Conservation (phyloP, 2,113 vertebrate species). For the Andinoacara biseriatus region DNA sequence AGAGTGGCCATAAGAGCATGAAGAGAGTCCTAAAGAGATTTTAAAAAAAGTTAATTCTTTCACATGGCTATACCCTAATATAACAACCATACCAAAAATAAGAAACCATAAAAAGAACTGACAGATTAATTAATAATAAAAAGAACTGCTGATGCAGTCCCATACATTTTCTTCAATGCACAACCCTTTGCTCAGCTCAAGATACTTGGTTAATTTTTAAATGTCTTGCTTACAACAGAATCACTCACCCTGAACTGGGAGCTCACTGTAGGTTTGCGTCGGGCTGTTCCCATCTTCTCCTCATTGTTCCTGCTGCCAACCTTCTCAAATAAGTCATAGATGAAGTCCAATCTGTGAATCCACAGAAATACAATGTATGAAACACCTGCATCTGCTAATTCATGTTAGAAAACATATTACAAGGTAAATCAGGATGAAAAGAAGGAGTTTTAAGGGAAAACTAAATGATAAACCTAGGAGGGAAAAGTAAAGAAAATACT, state of each 20-base stretch:
- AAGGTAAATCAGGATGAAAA: neutral
- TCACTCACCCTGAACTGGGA: conserved; percentile 92
- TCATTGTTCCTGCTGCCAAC: conserved; percentile 89
- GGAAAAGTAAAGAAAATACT: neutral
- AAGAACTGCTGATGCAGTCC: no score
- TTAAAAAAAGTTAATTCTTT: neutral
- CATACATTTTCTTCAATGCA: neutral
- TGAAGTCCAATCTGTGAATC: conserved; percentile 87
- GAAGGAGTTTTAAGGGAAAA: neutral
- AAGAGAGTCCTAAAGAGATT: conserved; percentile 85
- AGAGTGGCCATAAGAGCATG: conserved; percentile 91
- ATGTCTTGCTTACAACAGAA: neutral
- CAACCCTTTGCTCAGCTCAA: neutral
- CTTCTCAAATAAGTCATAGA: conserved; percentile 93
- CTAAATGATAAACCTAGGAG: no score
- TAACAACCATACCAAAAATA: neutral
- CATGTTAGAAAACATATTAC: neutral
- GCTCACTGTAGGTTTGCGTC: conserved; percentile 92
- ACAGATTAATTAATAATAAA: no score
- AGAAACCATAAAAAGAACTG: no score
- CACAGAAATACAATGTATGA: conserved; percentile 13
- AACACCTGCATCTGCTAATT: neutral
- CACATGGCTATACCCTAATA: neutral
- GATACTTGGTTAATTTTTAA: neutral
- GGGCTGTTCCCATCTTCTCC: conserved; percentile 93